Evolutionary conservation across 2,113 vertebrate species (phyloP), one percentile per base, ranked within the genome.

Genomic region (Potamarius usumacintae): DNA sequence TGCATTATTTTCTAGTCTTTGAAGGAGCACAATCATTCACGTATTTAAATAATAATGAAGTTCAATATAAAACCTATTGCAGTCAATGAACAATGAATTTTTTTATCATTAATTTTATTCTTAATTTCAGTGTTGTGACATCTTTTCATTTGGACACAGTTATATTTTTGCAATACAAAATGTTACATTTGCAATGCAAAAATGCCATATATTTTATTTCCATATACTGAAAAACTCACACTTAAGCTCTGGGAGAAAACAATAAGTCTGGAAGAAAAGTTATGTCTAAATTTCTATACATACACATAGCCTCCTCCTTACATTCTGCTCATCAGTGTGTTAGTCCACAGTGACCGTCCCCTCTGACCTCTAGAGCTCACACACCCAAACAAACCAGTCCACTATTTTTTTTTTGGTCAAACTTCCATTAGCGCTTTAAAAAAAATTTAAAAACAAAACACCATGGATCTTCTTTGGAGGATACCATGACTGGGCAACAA

Each of bases 391-490:
- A 92, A 88, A 81, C 80, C 76, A 79, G 85, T 81, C 82, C 10
- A 52, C 62, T 78, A 25, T 60, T 81, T 87, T 42, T 42, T 42
- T 34, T 34, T 34, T 50, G 9, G 82, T 86, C 72, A 62, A 69
- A 80, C 89, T 85, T 87, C 83, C 90, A 82, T 85, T 82, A 62
- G 10, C 74, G 42, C 80, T 67, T 27, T 55, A 65, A 90, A 69
- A 34, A 82, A 88, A 85, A 83, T 4, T 42, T 42, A 27, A 85
- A 84, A 81, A 85, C 79, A 82, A 84, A 67, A 10, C 81, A 88
- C 55, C 91, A 87, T 86, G 88, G 89, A 93, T 92, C 90, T 90
- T 87, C 86, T 81, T 53, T 67, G 50, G 82, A 86, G 88, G 86
- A 85, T 88, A 88, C 85, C 82, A 87, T 87, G 80, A 78, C 89